phyloP scores from a whole-genome alignment of 2,797 vertebrate species.

The Ctenochaetus hawaiiensis region DNA sequence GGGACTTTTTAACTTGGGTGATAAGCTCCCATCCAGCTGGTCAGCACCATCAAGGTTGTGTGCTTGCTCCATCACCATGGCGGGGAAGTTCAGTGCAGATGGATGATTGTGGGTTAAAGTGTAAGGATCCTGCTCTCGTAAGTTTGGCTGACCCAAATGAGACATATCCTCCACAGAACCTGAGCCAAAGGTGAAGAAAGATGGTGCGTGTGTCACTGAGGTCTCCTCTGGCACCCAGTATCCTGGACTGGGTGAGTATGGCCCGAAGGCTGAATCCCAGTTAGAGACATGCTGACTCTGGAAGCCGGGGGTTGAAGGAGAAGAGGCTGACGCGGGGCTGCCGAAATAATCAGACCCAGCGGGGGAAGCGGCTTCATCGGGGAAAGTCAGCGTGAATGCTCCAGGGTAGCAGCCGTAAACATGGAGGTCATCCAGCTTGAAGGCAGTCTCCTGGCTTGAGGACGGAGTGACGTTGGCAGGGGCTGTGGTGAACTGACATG shows the following conservation, averaged over 20 bases:
- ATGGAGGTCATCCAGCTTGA: slow-evolving; percentile 93
- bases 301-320: slow-evolving; percentile 90
- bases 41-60: slow-evolving; percentile 43
- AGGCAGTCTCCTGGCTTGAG: slow-evolving; percentile 79
- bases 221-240: slow-evolving; percentile 91
- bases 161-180: slow-evolving; percentile 74
- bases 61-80: slow-evolving; percentile 81
- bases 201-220: slow-evolving; percentile 78
- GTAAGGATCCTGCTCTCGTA: slow-evolving; percentile 79
- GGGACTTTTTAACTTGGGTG: slow-evolving; percentile 74
- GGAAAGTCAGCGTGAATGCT: slow-evolving; percentile 85
- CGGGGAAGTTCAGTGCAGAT: slow-evolving; percentile 75
- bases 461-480: slow-evolving; percentile 70
- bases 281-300: slow-evolving; percentile 85
- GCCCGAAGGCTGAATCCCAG: slow-evolving; percentile 91
- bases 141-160: slow-evolving; percentile 65
- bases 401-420: slow-evolving; percentile 95
- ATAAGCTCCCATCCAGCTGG: slow-evolving; percentile 64
- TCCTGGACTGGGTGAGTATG: slow-evolving; percentile 88
- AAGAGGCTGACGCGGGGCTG: slow-evolving; percentile 89
- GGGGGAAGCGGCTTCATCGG: slow-evolving; percentile 90
- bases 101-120: slow-evolving; percentile 61
- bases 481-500: slow-evolving; percentile 89
- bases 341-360: slow-evolving; percentile 93
- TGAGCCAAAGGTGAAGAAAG: slow-evolving; percentile 88